These are phyloP conservation scores for Xiphias gladius DNA, from an alignment of 2,113 vertebrate species.

Conservation along the genomic window DNA sequence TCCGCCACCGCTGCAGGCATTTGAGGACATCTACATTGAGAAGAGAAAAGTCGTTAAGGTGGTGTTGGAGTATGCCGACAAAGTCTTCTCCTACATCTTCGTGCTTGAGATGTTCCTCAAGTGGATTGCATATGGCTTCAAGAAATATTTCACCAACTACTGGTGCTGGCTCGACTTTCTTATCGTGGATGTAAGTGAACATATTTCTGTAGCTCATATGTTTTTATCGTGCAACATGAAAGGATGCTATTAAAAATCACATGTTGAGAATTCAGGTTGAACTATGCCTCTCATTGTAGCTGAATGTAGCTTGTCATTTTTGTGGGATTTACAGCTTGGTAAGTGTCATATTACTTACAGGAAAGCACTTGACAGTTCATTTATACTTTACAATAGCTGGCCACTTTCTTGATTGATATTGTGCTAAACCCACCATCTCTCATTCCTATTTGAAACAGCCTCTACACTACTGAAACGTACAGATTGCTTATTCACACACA, in stretches of 20 bases:
- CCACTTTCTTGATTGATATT: neutral
- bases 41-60: constrained; percentile 92
- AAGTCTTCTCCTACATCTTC: constrained; percentile 97
- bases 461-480: neutral
- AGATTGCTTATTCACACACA: neutral
- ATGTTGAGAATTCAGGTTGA: constrained; percentile 8
- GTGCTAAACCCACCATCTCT: neutral
- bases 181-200: constrained; percentile 90
- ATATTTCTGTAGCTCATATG: neutral
- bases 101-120: constrained; percentile 98
- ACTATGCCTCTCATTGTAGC: neutral
- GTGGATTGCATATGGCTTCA: constrained; percentile 98
- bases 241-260: neutral
- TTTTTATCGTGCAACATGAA: neutral
- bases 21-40: constrained; percentile 98
- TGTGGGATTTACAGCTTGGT: constrained; percentile 27
- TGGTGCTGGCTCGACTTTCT: constrained; percentile 99
- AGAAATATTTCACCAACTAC: constrained; percentile 98
- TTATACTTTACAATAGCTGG: constrained; percentile 5
- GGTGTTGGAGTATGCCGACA: constrained; percentile 94
- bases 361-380: constrained; percentile 19
- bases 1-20: constrained; percentile 85
- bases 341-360: constrained; percentile 25
- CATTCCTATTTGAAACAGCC: neutral
- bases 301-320: neutral